Conservation (phyloP, 2,113 vertebrate species). For the Brachyistius frenatus region DNA sequence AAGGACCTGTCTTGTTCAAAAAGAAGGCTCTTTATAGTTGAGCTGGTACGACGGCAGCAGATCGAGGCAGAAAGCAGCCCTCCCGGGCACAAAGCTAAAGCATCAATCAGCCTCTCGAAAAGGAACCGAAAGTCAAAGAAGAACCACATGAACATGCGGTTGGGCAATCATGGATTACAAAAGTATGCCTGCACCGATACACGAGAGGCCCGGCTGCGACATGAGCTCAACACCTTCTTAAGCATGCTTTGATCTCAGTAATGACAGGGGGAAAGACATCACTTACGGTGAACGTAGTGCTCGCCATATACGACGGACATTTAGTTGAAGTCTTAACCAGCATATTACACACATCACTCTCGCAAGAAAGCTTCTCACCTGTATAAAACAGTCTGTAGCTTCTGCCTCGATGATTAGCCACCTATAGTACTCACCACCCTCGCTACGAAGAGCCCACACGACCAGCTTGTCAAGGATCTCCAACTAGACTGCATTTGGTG, state of each 20-base stretch:
- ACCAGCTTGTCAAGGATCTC: too few relatives aligned
- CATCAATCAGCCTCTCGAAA: neutral
- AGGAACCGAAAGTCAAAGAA: neutral
- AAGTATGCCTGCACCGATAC: neutral
- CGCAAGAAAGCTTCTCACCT: too few relatives aligned
- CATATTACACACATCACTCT: too few relatives aligned
- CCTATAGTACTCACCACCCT: too few relatives aligned
- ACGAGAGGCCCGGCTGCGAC: neutral
- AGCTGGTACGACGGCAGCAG: neutral
- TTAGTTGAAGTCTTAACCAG: too few relatives aligned
- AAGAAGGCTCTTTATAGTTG: neutral
- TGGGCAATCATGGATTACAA: neutral
- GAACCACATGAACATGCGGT: neutral
- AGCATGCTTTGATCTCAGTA: slow-evolving; percentile 28
- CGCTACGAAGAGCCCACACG: too few relatives aligned
- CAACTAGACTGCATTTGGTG: too few relatives aligned
- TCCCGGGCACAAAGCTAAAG: neutral
- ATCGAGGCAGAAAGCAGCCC: neutral
- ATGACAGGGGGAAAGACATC: neutral
- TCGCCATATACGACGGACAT: neutral
- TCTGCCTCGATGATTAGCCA: too few relatives aligned
- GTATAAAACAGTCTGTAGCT: too few relatives aligned
- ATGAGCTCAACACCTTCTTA: slow-evolving; percentile 17
- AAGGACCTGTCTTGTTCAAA: neutral
- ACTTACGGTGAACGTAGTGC: neutral